Percentiles rank a stretch among this genome's conserved stretches.
Evolutionary conservation across 2,113 vertebrate species (phyloP).

Genomic region (Rattus norvegicus): DNA sequence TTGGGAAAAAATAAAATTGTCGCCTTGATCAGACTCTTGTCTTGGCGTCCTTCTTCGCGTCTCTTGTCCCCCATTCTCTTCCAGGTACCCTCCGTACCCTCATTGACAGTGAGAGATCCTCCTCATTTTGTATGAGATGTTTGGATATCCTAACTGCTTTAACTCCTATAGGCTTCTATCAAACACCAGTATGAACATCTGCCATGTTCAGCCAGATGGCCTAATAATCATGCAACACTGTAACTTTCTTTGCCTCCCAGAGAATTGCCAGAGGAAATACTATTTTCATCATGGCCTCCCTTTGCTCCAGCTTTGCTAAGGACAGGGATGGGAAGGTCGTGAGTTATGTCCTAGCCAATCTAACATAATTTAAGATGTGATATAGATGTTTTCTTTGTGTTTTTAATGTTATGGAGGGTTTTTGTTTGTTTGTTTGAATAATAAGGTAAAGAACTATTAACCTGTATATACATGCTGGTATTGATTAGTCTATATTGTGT

Average conservation of each 20-base stretch:
- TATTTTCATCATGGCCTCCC: not conserved
- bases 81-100: no score
- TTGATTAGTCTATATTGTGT: not conserved
- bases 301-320: not conserved
- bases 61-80: no score
- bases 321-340: not conserved
- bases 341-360: not conserved
- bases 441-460: not conserved
- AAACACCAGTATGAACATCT: not conserved
- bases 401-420: not conserved
- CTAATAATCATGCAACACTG: not conserved
- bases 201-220: not conserved
- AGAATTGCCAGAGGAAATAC: not conserved
- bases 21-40: no score
- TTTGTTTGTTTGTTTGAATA: not conserved
- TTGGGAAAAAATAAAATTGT: no score
- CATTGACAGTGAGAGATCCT: constrained; percentile 77
- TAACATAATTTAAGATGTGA: not conserved
- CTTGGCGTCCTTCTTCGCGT: no score
- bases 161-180: not conserved
- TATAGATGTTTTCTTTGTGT: not conserved
- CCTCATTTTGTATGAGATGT: constrained; percentile 82
- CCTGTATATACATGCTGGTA: not conserved
- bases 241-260: not conserved
- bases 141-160: constrained; percentile 75